Evolutionary conservation across 2,888 invertebrate species (phyloP).

Genomic region (Cheilosia pagana): DNA sequence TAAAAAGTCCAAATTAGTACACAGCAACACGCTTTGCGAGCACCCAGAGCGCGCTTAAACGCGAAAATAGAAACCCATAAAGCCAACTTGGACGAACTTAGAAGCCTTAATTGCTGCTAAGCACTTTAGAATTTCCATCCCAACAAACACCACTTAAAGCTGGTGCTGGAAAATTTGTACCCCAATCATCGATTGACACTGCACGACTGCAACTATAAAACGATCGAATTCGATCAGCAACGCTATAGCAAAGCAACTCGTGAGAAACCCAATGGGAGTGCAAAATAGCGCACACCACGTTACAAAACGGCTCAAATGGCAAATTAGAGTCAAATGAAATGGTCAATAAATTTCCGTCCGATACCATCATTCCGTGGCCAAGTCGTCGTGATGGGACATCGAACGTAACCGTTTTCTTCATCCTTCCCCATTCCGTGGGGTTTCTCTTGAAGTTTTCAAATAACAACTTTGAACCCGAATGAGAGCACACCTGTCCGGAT

Average conservation of each 20-base stretch:
- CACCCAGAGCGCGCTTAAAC: slow-evolving; percentile 35
- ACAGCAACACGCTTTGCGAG: slow-evolving; percentile 36
- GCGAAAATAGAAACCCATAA: slow-evolving; percentile 38
- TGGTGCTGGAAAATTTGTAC: slow-evolving; percentile 64
- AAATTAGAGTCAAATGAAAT: slow-evolving; percentile 76
- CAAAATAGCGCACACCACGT: slow-evolving; percentile 39
- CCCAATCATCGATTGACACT: slow-evolving; percentile 64
- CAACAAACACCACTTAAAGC: neutral
- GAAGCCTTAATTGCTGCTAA: slow-evolving; percentile 65
- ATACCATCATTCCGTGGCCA: slow-evolving; percentile 71
- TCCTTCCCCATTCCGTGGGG: neutral
- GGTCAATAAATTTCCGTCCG: slow-evolving; percentile 75
- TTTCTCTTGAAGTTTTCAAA: slow-evolving; percentile 33
- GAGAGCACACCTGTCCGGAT: neutral
- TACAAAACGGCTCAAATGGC: slow-evolving; percentile 68
- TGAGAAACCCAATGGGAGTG: slow-evolving; percentile 60
- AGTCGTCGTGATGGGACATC: slow-evolving; percentile 70
- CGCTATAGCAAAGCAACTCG: slow-evolving; percentile 36
- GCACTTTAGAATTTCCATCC: slow-evolving; percentile 39
- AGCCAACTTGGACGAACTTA: slow-evolving; percentile 42
- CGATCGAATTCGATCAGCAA: slow-evolving; percentile 66
- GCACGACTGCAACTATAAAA: slow-evolving; percentile 62
- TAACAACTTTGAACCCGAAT: slow-evolving; percentile 40
- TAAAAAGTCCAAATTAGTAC: slow-evolving; percentile 56
- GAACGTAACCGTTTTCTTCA: slow-evolving; percentile 15